Base-by-base conservation (phyloP, 2,888 invertebrate species). In the Globia sparganii region DNA sequence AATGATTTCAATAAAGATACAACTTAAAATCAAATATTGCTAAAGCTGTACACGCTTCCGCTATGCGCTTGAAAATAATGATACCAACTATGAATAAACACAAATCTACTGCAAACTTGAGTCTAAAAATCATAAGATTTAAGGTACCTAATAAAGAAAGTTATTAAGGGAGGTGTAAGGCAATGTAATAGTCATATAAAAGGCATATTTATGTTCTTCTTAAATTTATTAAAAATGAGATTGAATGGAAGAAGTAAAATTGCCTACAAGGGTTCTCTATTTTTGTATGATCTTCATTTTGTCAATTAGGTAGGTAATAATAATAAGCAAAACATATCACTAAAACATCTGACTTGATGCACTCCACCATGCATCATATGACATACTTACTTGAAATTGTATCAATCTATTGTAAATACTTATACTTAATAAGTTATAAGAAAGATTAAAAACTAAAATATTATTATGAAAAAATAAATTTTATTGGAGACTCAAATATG, bases 301-400 rank as follows among this genome's bases (percentile, higher is more conserved):
- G 91, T 93, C 93, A 94, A 94, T 93, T 94, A 93, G 89, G 78
- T 91, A 88, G 67, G 83, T 87, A 87, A 78, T 84, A 74, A 87
- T 81, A 85, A 80, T 84, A 84, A 88, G 83, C 79, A 81, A 77
- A 88, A 94, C 93, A 94, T 94, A 94, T 94, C 94, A 94, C 85
- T 86, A 59, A 66, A 80, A 75, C 40, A 79, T 66, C 62, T 64
- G 18, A 67, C 37, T 70, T 71, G 49, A 68, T 74, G 49, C 68
- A 84, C 21, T 31, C 61, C 21, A 53, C n/a, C 46, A 34, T 59
- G 62, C 59, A 69, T 56, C 31, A 46, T 18, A 68, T 61, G 66
- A 28, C 40, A 79, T 56, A 56, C 21, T 62, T 34, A 34, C 34
- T 59, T 46, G 49, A 64, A 46, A 78, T 31, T 58, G 11, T 64